Evolutionary conservation across 2,888 invertebrate species (phyloP).

Genomic region (Yponomeuta sedellus): DNA sequence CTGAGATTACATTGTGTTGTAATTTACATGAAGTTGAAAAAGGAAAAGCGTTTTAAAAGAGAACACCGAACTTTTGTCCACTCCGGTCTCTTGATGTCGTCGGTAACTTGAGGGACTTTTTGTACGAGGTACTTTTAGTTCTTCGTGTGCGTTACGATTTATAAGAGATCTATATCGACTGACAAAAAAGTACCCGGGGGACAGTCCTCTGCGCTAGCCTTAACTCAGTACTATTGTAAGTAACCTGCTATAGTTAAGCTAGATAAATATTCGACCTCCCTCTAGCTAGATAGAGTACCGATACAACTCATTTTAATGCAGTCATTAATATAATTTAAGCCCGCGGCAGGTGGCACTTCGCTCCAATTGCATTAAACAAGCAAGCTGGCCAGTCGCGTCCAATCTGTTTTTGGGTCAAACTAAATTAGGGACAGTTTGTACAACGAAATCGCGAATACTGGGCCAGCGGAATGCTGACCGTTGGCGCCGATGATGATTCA

Average conservation of each 20-base stretch:
- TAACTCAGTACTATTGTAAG: background rate
- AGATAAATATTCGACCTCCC: background rate
- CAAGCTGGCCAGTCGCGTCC: conserved; percentile 44
- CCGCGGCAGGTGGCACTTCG: conserved; percentile 48
- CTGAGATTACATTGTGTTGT: no score
- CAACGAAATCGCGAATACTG: conserved; percentile 33
- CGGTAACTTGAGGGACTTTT: no score
- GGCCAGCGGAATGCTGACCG: conserved; percentile 11
- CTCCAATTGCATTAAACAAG: conserved; percentile 58
- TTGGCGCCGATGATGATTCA: background rate
- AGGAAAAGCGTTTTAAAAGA: no score
- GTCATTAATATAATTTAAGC: conserved; percentile 12
- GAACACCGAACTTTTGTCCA: no score
- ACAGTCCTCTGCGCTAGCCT: no score
- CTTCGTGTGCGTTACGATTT: no score
- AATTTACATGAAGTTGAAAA: no score
- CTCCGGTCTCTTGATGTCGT: no score
- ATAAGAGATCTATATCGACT: no score
- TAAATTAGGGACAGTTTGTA: conserved; percentile 42
- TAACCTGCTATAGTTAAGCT: background rate
- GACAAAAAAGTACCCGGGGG: no score
- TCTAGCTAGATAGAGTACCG: background rate
- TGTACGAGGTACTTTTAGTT: no score
- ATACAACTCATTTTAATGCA: conserved; percentile 2
- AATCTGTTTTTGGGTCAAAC: conserved; percentile 55